A percentile compares a stretch with the other conserved stretches of the same genome.
phyloP scores from a whole-genome alignment of 2,797 vertebrate species.

The Pogonophryne albipinna region DNA sequence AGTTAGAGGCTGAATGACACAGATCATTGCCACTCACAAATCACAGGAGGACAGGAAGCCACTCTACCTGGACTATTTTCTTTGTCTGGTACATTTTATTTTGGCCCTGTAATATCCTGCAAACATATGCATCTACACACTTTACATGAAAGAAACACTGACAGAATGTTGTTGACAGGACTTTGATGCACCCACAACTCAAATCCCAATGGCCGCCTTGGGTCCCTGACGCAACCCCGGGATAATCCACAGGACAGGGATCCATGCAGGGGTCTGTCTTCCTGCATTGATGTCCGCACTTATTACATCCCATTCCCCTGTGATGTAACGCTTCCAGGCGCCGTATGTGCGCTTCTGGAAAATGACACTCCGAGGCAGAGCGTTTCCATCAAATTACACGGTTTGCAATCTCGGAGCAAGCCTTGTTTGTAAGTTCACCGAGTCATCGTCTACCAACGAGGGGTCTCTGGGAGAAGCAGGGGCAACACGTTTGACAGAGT shows the following conservation, averaged over 20 bases:
- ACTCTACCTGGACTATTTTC: constrained; percentile 59
- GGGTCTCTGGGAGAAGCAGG: background rate
- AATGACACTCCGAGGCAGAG: constrained; percentile 37
- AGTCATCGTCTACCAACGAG: constrained; percentile 3
- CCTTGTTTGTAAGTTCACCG: constrained; percentile 12
- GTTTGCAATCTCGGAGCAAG: constrained; percentile 45
- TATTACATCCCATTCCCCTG: constrained; percentile 40
- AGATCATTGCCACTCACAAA: constrained; percentile 74
- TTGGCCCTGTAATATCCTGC: constrained; percentile 18
- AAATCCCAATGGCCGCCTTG: constrained; percentile 18
- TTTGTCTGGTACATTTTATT: constrained; percentile 17
- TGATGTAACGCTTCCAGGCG: constrained; percentile 50
- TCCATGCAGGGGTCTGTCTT: constrained; percentile 34
- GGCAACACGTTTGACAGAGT: background rate
- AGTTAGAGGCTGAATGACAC: constrained; percentile 77
- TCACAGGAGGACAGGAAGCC: constrained; percentile 55
- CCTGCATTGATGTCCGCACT: constrained; percentile 43
- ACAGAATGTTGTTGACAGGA: constrained; percentile 30
- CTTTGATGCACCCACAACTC: constrained; percentile 50
- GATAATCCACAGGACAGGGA: constrained; percentile 57
- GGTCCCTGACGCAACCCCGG: constrained; percentile 52
- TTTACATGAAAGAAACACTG: constrained; percentile 6
- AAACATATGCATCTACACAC: constrained; percentile 1
- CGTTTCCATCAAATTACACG: constrained; percentile 39
- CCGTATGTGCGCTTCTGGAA: constrained; percentile 36